Base-by-base conservation (phyloP, 2,797 vertebrate genomes). In the Cynodonichthys magdalenae region DNA sequence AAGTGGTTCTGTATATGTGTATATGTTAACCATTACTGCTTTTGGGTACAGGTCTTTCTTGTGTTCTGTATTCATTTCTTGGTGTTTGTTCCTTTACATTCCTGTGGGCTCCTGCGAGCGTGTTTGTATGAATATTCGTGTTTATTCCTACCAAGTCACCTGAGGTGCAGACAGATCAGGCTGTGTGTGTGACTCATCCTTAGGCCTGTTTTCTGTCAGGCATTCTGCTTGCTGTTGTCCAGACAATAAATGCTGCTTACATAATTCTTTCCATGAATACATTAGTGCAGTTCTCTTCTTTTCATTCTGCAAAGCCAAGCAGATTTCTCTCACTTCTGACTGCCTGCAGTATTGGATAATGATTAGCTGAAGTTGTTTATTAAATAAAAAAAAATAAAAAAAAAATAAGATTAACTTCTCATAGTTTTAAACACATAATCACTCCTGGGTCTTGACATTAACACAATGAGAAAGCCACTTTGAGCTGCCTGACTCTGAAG, bases 251-350 rank as follows among this genome's bases (percentile, higher is more conserved):
- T 55, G 61, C 53, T 63, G 76, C 78, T 86, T 86, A 79, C 79
- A 83, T 84, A 83, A 87, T 82, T 77, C 74, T 70, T 66, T 77
- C 60, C 56, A 63, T 74, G 68, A 85, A 87, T 81, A 49, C 79
- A 81, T 78, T 74, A 75, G 80, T 59, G 59, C 20, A 44, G 11
- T 44, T 34, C 66, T 62, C 64, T 77, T 28, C 49, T 72, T 81
- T 66, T 66, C 52, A 66, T 74, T 82, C 64, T 67, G 59, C 39
- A 63, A 52, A 74, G 64, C 59, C 66, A 72, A 66, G 60, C 75
- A 46, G 57, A 63, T 46, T 54, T 54, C 49, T 64, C 48, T 76
- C 42, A 0, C 65, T 52, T 71, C 47, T 52, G 3, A 17, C 74
- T 65, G 66, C 71, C 68, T 66, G 68, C 55, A 50, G 61, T 41